Evolutionary conservation across 2,888 invertebrate genomes (phyloP).

Genomic region (Automeris io): DNA sequence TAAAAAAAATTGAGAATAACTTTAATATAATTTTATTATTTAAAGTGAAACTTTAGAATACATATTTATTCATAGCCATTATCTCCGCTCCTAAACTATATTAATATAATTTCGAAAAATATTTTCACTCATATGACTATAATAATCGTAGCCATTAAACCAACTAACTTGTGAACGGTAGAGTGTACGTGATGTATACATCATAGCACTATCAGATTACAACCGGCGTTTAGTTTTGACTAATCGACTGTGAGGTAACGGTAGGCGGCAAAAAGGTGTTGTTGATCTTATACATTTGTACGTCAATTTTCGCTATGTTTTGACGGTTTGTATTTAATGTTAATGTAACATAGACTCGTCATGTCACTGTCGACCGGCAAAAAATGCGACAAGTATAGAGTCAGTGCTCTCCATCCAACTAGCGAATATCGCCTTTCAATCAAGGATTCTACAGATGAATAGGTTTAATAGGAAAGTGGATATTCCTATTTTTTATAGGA

Average conservation of each 20-base stretch:
- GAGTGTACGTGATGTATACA: neutral
- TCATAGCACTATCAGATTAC: slow-evolving; percentile 8
- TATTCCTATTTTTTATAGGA: neutral
- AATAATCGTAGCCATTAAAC: neutral
- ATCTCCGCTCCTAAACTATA: neutral
- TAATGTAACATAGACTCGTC: slow-evolving; percentile 35
- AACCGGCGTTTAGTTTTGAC: slow-evolving; percentile 7
- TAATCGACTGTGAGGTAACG: slow-evolving; percentile 32
- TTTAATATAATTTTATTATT: neutral
- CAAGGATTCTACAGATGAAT: slow-evolving; percentile 3
- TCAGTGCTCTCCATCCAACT: slow-evolving; percentile 27
- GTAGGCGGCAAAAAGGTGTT: slow-evolving; percentile 32
- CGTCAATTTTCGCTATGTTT: slow-evolving; percentile 35
- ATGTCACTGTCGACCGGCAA: slow-evolving; percentile 54
- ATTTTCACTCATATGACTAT: too few species aligned
- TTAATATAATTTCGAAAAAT: too few species aligned
- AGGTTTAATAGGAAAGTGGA: neutral
- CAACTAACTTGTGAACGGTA: neutral
- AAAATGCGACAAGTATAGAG: slow-evolving; percentile 27
- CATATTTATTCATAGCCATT: neutral
- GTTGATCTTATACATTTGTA: slow-evolving; percentile 35
- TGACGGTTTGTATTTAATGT: slow-evolving; percentile 44
- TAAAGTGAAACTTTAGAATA: neutral
- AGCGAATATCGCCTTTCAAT: slow-evolving; percentile 9
- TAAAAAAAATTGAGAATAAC: too few species aligned